Conservation (phyloP, 2,113 vertebrate species). For the Cryptomyrus ogoouensis region DNA sequence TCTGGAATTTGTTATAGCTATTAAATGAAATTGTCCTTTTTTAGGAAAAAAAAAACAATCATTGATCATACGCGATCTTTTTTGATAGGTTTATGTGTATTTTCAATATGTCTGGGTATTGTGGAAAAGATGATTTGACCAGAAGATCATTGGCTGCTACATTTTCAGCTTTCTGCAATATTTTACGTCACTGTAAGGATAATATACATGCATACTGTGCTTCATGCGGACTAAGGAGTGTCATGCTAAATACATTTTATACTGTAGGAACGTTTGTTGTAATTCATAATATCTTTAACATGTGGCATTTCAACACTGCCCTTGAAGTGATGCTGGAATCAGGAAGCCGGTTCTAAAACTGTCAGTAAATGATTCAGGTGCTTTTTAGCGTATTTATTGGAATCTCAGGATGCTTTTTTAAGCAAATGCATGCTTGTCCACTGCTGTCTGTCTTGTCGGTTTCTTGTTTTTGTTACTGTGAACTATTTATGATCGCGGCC, state of each 20-base stretch:
- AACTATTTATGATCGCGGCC: neutral
- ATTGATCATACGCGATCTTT: neutral
- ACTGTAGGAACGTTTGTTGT: neutral
- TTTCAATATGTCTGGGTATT: neutral
- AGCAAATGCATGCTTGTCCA: neutral
- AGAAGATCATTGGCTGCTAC: neutral
- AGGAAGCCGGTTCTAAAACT: slow-evolving; percentile 3
- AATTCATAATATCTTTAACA: slow-evolving; percentile 12
- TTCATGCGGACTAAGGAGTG: neutral
- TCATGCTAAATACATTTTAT: neutral
- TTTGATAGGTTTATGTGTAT: neutral
- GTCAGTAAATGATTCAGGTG: slow-evolving; percentile 4
- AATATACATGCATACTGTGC: neutral
- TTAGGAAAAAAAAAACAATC: neutral
- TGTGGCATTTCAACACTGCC: slow-evolving; percentile 6
- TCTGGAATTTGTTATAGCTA: neutral
- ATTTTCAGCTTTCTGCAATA: neutral
- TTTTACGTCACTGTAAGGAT: neutral
- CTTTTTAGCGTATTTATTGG: neutral
- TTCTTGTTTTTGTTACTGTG: neutral
- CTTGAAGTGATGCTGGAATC: slow-evolving; percentile 3
- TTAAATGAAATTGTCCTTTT: neutral
- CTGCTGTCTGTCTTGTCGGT: neutral
- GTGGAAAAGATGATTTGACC: neutral
- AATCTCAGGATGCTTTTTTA: neutral